phyloP scores from a whole-genome alignment of 2,797 vertebrate genomes.

The Myotis myotis region DNA sequence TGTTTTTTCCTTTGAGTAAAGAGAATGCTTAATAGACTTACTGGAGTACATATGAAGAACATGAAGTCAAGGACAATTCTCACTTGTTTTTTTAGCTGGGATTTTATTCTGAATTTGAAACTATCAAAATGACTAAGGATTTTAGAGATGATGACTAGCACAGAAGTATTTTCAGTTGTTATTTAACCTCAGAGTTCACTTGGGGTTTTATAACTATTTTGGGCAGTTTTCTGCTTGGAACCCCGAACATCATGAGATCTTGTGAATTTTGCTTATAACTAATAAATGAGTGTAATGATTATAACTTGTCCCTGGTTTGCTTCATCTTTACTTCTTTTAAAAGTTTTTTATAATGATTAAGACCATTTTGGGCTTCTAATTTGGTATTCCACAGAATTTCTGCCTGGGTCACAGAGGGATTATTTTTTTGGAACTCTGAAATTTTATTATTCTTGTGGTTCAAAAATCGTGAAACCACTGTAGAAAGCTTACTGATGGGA shows the following conservation, averaged over 20 bases:
- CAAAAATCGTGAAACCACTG: conserved; percentile 1
- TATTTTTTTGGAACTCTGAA: conserved; percentile 30
- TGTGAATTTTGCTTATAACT: not conserved
- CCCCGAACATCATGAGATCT: not conserved
- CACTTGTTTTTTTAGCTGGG: not conserved
- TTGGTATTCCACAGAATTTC: not conserved
- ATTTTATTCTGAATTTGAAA: conserved; percentile 28
- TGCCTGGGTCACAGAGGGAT: not conserved
- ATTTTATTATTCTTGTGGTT: not conserved
- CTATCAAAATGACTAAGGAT: not conserved
- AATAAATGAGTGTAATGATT: not conserved
- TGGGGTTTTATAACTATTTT: not conserved
- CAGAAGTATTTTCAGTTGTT: not conserved
- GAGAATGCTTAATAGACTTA: not conserved
- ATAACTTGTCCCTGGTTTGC: not conserved
- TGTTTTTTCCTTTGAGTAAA: not conserved
- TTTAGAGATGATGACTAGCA: not conserved
- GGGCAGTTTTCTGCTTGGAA: not conserved
- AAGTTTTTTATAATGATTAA: not conserved
- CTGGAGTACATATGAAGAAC: not conserved
- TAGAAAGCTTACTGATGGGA: not conserved
- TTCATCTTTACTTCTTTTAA: conserved; percentile 3
- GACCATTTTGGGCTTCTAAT: not conserved
- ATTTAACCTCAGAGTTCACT: not conserved
- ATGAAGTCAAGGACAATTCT: not conserved